Percentiles rank a stretch among this genome's conserved stretches.
Conservation (phyloP, 2,888 invertebrate species). For the Ecdyonurus torrentis region DNA sequence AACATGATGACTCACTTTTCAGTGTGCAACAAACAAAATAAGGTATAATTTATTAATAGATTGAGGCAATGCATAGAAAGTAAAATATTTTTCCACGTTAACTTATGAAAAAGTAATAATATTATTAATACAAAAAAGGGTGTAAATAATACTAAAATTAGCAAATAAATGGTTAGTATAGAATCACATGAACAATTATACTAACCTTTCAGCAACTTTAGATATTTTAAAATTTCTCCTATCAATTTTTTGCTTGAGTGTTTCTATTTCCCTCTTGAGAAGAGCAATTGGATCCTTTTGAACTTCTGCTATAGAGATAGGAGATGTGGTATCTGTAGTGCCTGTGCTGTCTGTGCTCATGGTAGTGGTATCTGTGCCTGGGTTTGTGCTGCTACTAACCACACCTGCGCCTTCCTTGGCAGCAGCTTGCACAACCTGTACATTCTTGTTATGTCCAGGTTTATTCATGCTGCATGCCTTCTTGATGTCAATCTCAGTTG, state of each 20-base stretch:
- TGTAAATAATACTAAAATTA: not conserved
- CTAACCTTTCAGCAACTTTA: constrained; percentile 81
- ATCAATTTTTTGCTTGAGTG: constrained; percentile 63
- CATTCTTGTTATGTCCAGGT: constrained; percentile 11
- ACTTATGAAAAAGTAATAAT: not conserved
- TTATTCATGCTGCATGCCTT: constrained; percentile 56
- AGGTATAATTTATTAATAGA: no score
- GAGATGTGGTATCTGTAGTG: constrained; percentile 10
- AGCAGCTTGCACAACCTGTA: constrained; percentile 13
- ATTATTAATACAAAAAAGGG: not conserved
- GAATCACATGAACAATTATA: not conserved
- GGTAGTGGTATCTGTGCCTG: not conserved
- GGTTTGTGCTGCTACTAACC: constrained; percentile 8
- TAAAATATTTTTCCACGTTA: not conserved
- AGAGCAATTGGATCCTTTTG: constrained; percentile 4
- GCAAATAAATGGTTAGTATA: not conserved
- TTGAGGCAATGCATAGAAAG: not conserved
- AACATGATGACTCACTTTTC: no score
- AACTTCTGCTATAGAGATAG: no score
- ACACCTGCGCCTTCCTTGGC: constrained; percentile 7
- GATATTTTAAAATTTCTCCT: constrained; percentile 78
- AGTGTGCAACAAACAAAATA: no score
- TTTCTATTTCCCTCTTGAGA: constrained; percentile 37
- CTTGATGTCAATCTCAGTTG: constrained; percentile 95
- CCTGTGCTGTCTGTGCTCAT: not conserved